Conservation (phyloP, 2,113 vertebrate species). For the Glaucidium brasilianum region DNA sequence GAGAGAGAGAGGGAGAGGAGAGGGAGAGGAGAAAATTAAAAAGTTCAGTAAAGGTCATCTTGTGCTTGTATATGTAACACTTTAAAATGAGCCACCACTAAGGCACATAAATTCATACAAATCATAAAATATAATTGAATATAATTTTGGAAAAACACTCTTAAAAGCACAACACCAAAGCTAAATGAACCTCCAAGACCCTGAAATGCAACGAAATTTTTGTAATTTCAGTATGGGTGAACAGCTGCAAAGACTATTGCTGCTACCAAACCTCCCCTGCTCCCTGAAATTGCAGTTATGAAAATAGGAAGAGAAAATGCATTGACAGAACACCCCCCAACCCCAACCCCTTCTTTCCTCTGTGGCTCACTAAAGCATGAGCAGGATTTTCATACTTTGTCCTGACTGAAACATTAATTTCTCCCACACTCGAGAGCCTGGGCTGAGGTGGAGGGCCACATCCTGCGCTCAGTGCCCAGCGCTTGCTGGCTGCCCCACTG, state of each 20-base stretch:
- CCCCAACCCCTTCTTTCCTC: neutral
- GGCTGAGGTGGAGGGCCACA: fast-evolving
- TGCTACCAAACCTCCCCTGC: neutral
- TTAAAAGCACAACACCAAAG: neutral
- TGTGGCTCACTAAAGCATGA: neutral
- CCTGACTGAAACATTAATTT: neutral
- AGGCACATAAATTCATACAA: neutral
- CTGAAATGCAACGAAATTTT: neutral
- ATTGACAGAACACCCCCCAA: neutral
- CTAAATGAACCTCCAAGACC: neutral
- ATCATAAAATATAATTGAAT: neutral
- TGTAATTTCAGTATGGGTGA: neutral
- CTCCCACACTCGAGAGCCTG: neutral
- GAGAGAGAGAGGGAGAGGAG: neutral
- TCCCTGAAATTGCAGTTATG: neutral
- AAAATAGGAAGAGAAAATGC: neutral
- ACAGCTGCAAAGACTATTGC: neutral
- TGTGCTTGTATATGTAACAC: neutral
- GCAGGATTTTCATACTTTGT: neutral
- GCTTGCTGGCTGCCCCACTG: fast-evolving
- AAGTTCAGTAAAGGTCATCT: neutral
- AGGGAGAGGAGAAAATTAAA: neutral
- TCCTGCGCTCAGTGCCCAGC: neutral
- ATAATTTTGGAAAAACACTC: neutral
- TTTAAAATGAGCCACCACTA: neutral